Conservation (phyloP, 2,113 vertebrate genomes). For the Haplotaxodon microlepis region DNA sequence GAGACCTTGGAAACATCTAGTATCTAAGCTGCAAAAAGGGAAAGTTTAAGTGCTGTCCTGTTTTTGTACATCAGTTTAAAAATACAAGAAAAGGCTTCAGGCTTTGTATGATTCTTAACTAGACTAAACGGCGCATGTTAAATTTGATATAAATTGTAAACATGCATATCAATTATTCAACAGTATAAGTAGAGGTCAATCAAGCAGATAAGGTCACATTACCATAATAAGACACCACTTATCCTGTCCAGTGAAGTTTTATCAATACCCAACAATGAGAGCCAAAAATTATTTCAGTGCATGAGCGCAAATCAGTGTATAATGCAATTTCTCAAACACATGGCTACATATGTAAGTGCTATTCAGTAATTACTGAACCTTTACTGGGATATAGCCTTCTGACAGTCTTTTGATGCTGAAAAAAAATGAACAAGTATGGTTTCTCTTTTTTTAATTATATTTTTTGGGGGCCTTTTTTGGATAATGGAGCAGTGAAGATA, state of each 20-base stretch:
- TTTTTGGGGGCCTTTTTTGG: neutral
- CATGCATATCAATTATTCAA: constrained; percentile 31
- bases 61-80: neutral
- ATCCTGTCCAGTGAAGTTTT: neutral
- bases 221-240: constrained; percentile 33
- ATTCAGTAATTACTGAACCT: neutral
- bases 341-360: neutral
- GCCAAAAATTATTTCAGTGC: neutral
- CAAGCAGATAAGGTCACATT: constrained; percentile 56
- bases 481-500: neutral
- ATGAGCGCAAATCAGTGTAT: neutral
- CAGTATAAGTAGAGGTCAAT: constrained; percentile 14
- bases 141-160: constrained; percentile 23
- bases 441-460: neutral
- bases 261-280: constrained; percentile 12
- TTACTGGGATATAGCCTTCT: neutral
- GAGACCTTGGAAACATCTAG: neutral
- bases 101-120: neutral
- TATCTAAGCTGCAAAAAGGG: neutral
- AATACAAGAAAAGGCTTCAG: neutral
- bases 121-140: constrained; percentile 11
- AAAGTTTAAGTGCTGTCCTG: neutral
- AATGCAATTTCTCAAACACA: neutral
- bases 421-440: neutral
- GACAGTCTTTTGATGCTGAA: neutral